Base-by-base conservation (phyloP, 2,113 vertebrate genomes). In the Leuciscus idus region DNA sequence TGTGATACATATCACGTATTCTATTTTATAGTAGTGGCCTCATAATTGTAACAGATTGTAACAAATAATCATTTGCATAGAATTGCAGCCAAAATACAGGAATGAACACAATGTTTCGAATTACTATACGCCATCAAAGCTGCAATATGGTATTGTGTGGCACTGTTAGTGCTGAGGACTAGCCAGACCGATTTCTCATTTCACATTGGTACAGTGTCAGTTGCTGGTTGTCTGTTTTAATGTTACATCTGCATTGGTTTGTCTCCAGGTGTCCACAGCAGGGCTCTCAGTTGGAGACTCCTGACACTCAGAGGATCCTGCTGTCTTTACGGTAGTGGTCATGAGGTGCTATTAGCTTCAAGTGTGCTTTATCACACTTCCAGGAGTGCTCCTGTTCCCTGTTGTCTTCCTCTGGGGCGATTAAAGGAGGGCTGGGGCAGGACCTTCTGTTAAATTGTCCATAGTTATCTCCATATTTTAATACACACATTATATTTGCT, bases 351-450 rank as follows among this genome's bases (percentile, higher is more conserved):
- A 13, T 28, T 50, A 4, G 17, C 43, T 50, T 50, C 21, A 73
- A 36, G 36, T 73, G 70, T 73, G 70, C 36, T 73, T 73, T 75
- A 50, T 75, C 73, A 50, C 73, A n/a, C 73, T 50, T 28, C 73
- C 73, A 50, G 73, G 13, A 73, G 33, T 36, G 11, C 36, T 73
- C 19, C 33, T 39, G 26, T 28, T 28, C 62, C 62, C 62, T 28
- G 62, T 15, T 28, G 12, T 30, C 26, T 28, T 2, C 19, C 55
- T 21, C 55, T 57, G 55, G 19, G 19, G 6, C 0, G 4, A 52
- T 17, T 17, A 52, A 6, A 52, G 50, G 55, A 57, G 55, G 55
- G 19, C 19, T 57, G 19, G 55, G 19, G 19, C 52, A 7, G 7
- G 55, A 23, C 19, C 55, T 23, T 57, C 55, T 23, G 19, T 57